Base-by-base conservation (phyloP, 2,888 invertebrate species). In the Hemistola chrysoprasaria region DNA sequence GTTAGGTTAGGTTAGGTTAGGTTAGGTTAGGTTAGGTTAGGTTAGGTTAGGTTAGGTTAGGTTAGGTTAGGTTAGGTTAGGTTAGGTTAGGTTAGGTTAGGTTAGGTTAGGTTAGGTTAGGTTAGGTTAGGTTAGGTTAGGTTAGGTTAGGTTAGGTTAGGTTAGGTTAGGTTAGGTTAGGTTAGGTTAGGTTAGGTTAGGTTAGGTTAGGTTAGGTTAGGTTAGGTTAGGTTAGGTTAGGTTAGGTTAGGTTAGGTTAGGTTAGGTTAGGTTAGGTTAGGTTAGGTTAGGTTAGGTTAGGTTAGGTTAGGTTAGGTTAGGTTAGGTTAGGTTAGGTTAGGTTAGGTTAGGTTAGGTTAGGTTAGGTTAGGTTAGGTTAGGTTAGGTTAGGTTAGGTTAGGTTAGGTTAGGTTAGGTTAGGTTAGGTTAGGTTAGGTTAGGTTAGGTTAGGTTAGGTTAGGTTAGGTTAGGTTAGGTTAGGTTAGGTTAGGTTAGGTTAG, bases 241-340 rank as follows among this genome's bases (percentile, higher is more conserved):
- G 39, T 34, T 35, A 30, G 39, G 45, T 34, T 45, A 31, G 45
- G 39, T 34, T 45, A 31, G 44, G 45, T 39, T 45, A 35, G 39
- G 40, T 39, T 41, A 33, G 43, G 43, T 43, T 43, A 33, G 43
- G 37, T 43, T 32, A 31, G 43, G 38, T 38, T 38, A 38, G 38
- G 38, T 38, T 38, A 38, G 38, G 38, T 38, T 38, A 38, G 38
- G 38, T 38, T 38, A 38, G 38, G 38, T 38, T 38, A 38, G 38
- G 38, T 38, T 38, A 38, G 38, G 38, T 38, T 38, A 38, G 38
- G 38, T 38, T 38, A 38, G 38, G 38, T 44, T 44, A 44, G 44
- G 44, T 44, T 47, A 35, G 47, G 47, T 47, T 47, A 47, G 47
- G 47, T 47, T 47, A 47, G 47, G 47, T 47, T 47, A 47, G 47